A percentile compares a stretch with the other conserved stretches of the same genome.
phyloP scores from a whole-genome alignment of 2,113 vertebrate species.

The Ciconia stormi region DNA sequence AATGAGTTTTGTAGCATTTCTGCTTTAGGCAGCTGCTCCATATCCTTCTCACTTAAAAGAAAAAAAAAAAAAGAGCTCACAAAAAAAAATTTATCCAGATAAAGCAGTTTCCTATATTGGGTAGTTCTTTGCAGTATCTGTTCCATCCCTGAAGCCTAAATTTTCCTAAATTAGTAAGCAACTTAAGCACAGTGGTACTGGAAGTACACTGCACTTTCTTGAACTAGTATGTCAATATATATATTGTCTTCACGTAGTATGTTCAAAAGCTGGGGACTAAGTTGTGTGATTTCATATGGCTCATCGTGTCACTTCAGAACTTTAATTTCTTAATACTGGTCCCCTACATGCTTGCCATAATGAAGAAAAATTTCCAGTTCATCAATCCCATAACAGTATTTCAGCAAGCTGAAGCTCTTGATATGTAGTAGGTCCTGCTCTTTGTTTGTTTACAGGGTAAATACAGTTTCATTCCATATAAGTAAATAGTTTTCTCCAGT shows the following conservation, averaged over 20 bases:
- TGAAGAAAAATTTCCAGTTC: background rate
- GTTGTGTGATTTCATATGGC: background rate
- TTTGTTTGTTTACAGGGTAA: background rate
- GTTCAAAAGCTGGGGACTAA: background rate
- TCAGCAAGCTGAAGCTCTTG: background rate
- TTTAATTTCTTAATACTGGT: background rate
- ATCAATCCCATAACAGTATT: background rate
- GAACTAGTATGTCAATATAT: background rate
- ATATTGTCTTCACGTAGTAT: background rate
- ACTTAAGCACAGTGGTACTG: background rate
- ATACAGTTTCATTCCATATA: background rate
- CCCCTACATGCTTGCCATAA: background rate
- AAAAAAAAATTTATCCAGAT: background rate
- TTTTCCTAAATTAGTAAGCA: background rate
- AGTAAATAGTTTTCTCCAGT: background rate
- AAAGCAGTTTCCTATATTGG: background rate
- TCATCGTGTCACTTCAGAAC: background rate
- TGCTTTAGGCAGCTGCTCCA: slow-evolving; percentile 10
- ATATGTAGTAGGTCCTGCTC: background rate
- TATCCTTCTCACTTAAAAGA: background rate
- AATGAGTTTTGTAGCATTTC: slow-evolving; percentile 45
- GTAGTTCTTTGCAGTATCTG: background rate
- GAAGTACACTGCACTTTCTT: background rate
- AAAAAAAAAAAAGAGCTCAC: background rate
- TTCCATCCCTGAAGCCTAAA: background rate